phyloP scores from a whole-genome alignment of 2,888 invertebrate species.

The Cantharis flavilabris region DNA sequence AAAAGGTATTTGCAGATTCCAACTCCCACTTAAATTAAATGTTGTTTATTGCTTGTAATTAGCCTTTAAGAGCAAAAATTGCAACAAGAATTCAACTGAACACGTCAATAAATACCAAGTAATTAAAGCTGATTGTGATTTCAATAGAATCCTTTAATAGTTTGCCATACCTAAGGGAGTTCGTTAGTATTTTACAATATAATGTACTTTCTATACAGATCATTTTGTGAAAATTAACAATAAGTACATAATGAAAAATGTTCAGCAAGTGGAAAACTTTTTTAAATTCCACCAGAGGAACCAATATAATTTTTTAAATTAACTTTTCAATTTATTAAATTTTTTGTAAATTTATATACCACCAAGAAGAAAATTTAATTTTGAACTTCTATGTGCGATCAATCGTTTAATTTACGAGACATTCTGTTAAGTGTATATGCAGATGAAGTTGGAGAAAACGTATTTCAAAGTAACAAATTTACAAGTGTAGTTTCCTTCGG shows the following conservation, averaged over 20 bases:
- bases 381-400: background rate
- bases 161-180: background rate
- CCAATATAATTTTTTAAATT: no score
- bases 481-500: constrained; percentile 8
- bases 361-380: background rate
- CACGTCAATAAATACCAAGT: background rate
- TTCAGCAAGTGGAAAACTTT: no score
- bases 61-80: background rate
- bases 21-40: background rate
- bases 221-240: no score
- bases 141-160: background rate
- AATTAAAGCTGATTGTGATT: background rate
- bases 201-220: background rate
- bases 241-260: no score
- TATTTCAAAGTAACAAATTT: constrained; percentile 13
- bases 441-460: constrained; percentile 1
- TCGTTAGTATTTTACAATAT: background rate
- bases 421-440: background rate
- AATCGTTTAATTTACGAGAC: background rate
- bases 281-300: no score
- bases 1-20: background rate
- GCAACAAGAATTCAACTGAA: background rate
- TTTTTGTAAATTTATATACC: no score
- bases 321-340: no score
- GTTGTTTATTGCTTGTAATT: background rate